Conservation (phyloP, 2,113 vertebrate species). For the Thomomys bottae region DNA sequence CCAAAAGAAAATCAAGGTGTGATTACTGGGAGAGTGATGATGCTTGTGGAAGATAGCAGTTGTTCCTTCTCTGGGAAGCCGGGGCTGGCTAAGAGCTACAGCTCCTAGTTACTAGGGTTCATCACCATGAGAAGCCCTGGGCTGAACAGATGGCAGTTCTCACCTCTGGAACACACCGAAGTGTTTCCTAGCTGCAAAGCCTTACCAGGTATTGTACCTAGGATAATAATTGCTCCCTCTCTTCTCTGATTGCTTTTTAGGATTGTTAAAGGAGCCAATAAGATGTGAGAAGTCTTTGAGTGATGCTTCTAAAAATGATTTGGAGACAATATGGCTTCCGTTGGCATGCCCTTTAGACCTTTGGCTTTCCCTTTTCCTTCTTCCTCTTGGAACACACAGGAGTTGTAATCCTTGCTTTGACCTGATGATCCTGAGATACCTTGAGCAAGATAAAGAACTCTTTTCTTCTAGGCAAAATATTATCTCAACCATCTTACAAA, state of each 20-base stretch:
- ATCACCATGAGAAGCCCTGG: neutral
- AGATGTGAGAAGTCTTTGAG: neutral
- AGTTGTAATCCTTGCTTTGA: neutral
- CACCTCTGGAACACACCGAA: neutral
- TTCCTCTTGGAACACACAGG: neutral
- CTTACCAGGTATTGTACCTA: neutral
- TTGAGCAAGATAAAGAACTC: neutral
- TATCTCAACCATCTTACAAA: neutral
- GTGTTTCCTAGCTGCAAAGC: neutral
- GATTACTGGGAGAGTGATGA: neutral
- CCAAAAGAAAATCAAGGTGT: neutral
- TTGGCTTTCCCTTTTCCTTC: neutral
- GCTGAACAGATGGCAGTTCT: neutral
- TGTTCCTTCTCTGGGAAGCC: neutral
- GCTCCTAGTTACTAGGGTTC: neutral
- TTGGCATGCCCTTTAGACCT: neutral
- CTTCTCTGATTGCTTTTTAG: neutral
- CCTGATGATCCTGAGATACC: neutral
- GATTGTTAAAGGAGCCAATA: neutral
- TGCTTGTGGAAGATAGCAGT: neutral
- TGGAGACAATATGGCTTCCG: neutral
- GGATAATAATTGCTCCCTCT: neutral
- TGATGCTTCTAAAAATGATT: neutral
- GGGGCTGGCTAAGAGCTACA: neutral
- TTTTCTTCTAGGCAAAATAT: neutral